A percentile compares a stretch with the other conserved stretches of the same genome.
phyloP scores from a whole-genome alignment of 2,888 invertebrate genomes.

The Coelinius sp. region DNA sequence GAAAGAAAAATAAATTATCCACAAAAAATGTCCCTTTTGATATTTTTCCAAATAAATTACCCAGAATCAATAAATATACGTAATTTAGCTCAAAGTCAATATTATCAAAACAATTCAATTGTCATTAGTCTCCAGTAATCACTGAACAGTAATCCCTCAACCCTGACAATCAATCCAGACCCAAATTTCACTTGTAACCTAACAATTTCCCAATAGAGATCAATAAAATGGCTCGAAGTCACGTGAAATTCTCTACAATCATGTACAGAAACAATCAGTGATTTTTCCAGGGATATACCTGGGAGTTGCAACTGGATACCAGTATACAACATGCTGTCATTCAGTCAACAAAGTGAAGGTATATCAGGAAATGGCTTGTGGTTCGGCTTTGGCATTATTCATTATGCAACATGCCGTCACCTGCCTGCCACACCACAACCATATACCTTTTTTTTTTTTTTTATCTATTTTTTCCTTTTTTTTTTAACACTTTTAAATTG shows the following conservation, averaged over 20 bases:
- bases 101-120: background rate
- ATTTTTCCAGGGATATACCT: slow-evolving; percentile 61
- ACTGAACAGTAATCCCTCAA: background rate
- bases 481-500: slow-evolving; percentile 18
- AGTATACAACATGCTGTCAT: slow-evolving; percentile 58
- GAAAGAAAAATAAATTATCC: no score
- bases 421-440: slow-evolving; percentile 33
- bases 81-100: background rate
- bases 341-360: slow-evolving; percentile 67
- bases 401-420: slow-evolving; percentile 64
- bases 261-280: slow-evolving; percentile 58
- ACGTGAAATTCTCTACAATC: slow-evolving; percentile 22
- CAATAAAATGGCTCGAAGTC: slow-evolving; percentile 52
- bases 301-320: slow-evolving; percentile 32
- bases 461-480: slow-evolving; percentile 4
- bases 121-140: background rate
- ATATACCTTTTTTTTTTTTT: background rate
- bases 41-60: no score
- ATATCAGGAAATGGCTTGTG: slow-evolving; percentile 66
- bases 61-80: no score
- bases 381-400: slow-evolving; percentile 68
- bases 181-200: background rate
- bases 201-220: slow-evolving; percentile 42
- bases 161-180: background rate
- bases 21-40: no score